Percentiles rank a stretch among this genome's conserved stretches.
Evolutionary conservation across 2,113 vertebrate species (phyloP).

Genomic region (Hippocampus comes): DNA sequence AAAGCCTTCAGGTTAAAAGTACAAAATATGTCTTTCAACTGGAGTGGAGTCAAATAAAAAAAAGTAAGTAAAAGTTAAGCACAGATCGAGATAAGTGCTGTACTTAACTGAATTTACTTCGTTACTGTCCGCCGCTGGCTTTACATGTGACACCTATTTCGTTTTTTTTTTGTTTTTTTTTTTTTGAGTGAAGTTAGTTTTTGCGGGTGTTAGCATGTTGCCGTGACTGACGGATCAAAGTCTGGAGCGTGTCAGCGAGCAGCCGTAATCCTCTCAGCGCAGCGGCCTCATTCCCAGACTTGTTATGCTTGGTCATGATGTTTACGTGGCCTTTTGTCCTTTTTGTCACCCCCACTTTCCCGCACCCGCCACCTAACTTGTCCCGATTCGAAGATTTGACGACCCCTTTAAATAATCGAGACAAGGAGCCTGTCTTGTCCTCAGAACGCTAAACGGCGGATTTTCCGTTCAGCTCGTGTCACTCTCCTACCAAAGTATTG

Average conservation of each 20-base stretch:
- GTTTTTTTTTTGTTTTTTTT: not conserved
- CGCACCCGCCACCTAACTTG: not conserved
- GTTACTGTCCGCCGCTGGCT: not conserved
- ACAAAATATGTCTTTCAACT: too few relatives aligned
- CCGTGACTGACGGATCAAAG: conserved; percentile 16
- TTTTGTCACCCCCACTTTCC: not conserved
- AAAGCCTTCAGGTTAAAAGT: too few relatives aligned
- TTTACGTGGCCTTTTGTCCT: conserved; percentile 6
- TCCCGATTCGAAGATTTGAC: not conserved
- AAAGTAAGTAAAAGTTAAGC: not conserved
- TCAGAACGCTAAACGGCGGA: not conserved
- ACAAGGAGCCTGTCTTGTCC: not conserved
- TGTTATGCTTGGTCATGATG: conserved; percentile 12
- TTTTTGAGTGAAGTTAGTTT: not conserved
- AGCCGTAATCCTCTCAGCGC: conserved; percentile 25
- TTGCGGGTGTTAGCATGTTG: not conserved
- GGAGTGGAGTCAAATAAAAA: too few relatives aligned
- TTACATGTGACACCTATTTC: not conserved
- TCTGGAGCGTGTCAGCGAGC: conserved; percentile 17
- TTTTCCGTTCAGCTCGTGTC: not conserved
- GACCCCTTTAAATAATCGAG: not conserved
- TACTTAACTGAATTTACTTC: not conserved
- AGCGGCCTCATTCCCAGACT: conserved; percentile 11
- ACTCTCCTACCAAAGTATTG: not conserved
- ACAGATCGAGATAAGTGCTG: not conserved